Percentiles rank a stretch among this genome's conserved stretches.
These are phyloP conservation scores for Steinernema carpocapsae DNA, from an alignment of 2,888 invertebrate species.

Conservation along the genomic window DNA sequence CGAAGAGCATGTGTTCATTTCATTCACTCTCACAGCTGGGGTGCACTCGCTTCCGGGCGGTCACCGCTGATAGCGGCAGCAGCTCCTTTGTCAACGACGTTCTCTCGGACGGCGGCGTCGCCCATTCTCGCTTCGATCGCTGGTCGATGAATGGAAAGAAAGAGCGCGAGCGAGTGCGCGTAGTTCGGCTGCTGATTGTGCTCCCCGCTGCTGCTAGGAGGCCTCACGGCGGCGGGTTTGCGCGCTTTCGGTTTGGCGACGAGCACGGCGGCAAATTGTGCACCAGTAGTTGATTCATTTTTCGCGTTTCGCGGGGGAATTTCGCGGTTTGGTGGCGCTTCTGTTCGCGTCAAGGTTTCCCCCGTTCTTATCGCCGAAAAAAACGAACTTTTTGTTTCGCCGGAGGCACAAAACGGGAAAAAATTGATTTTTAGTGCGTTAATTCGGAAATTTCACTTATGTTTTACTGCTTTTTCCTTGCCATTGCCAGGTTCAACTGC, in stretches of 20 bases:
- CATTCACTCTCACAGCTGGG: not conserved
- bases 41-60: not conserved
- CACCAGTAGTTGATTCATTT: too few species aligned
- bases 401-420: too few species aligned
- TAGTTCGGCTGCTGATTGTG: not conserved
- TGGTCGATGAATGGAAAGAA: not conserved
- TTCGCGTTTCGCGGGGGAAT: too few species aligned
- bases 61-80: slow-evolving; percentile 3
- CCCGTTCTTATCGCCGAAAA: too few species aligned
- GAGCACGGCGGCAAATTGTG: not conserved
- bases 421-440: too few species aligned
- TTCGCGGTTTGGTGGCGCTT: too few species aligned
- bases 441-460: too few species aligned
- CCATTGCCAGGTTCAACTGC: too few species aligned
- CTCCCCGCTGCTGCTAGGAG: not conserved
- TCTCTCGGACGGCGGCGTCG: not conserved
- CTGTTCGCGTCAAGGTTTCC: too few species aligned
- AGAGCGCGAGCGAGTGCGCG: too few species aligned
- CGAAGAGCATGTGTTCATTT: not conserved
- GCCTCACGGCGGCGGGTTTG: not conserved
- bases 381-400: too few species aligned
- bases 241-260: not conserved
- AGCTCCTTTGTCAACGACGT: slow-evolving; percentile 7
- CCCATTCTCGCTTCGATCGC: not conserved
- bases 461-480: too few species aligned